These are phyloP conservation scores for Reinhardtius hippoglossoides DNA, from an alignment of 2,113 vertebrate genomes.

Conservation along the genomic window DNA sequence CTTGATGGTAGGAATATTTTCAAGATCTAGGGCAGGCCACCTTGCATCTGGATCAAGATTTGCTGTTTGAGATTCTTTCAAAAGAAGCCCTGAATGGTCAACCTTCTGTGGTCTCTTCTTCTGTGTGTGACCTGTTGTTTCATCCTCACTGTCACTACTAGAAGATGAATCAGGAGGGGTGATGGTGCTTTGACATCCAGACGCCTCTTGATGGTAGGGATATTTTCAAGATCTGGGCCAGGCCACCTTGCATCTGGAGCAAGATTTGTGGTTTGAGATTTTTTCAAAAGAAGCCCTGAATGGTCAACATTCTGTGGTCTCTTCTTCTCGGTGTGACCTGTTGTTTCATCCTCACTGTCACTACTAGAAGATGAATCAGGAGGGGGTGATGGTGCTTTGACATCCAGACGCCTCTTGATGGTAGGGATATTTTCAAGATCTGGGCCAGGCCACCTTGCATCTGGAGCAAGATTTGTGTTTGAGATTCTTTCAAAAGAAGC, in stretches of 20 bases:
- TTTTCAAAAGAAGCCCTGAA: not conserved
- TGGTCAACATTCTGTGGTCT: not conserved
- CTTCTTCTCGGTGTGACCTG: too few species aligned
- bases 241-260: not conserved
- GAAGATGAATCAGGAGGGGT: conserved; percentile 9
- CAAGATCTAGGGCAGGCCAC: conserved; percentile 16
- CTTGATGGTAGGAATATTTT: not conserved
- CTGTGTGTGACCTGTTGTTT: not conserved
- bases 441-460: not conserved
- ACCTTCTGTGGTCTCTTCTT: not conserved
- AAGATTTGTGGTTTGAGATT: not conserved
- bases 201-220: not conserved
- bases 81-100: not conserved
- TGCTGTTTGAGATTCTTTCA: not conserved
- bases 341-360: conserved; percentile 43
- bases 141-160: conserved; percentile 9
- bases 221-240: not conserved
- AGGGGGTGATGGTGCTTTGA: conserved; percentile 20
- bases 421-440: not conserved
- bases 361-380: conserved; percentile 46
- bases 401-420: conserved; percentile 33
- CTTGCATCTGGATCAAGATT: not conserved
- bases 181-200: conserved; percentile 23
- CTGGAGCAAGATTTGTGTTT: not conserved
- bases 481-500: not conserved